Evolutionary conservation across 2,797 vertebrate genomes (phyloP).

Genomic region (Sebastes matsubarae): DNA sequence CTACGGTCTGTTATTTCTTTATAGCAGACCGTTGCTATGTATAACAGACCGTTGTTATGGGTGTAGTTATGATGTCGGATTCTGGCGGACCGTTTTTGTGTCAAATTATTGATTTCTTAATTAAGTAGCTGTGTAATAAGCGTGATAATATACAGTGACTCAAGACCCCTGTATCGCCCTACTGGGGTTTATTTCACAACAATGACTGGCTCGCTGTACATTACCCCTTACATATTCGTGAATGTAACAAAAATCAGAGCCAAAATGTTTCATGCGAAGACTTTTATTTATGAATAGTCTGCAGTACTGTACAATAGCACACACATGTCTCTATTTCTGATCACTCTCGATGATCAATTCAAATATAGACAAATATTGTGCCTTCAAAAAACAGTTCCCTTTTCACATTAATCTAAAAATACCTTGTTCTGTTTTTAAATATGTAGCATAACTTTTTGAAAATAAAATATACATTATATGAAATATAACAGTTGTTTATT

Average conservation of each 20-base stretch:
- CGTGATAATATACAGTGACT: too few relatives aligned
- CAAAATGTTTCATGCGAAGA: slow-evolving; percentile 82
- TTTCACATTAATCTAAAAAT: slow-evolving; percentile 86
- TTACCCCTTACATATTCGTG: background rate
- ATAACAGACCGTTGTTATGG: too few relatives aligned
- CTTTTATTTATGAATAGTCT: slow-evolving; percentile 86
- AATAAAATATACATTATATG: slow-evolving; percentile 88
- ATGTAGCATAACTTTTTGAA: slow-evolving; percentile 79
- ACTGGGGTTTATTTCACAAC: too few relatives aligned
- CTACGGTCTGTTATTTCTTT: too few relatives aligned
- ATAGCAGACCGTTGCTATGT: too few relatives aligned
- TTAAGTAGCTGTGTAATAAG: too few relatives aligned
- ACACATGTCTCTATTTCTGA: slow-evolving; percentile 74
- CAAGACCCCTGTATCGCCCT: too few relatives aligned
- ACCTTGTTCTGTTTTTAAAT: slow-evolving; percentile 84
- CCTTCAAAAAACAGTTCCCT: slow-evolving; percentile 78
- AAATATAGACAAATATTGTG: slow-evolving; percentile 77
- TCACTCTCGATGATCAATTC: slow-evolving; percentile 69
- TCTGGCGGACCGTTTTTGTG: too few relatives aligned
- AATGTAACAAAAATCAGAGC: slow-evolving; percentile 27
- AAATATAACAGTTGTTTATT: slow-evolving; percentile 86
- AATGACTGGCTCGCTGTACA: too few relatives aligned
- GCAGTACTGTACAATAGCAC: slow-evolving; percentile 82
- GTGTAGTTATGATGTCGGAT: too few relatives aligned
- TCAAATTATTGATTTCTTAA: too few relatives aligned